A percentile compares a stretch with the other conserved stretches of the same genome.
phyloP scores from a whole-genome alignment of 2,113 vertebrate species.

The Rhinogobius similis region DNA sequence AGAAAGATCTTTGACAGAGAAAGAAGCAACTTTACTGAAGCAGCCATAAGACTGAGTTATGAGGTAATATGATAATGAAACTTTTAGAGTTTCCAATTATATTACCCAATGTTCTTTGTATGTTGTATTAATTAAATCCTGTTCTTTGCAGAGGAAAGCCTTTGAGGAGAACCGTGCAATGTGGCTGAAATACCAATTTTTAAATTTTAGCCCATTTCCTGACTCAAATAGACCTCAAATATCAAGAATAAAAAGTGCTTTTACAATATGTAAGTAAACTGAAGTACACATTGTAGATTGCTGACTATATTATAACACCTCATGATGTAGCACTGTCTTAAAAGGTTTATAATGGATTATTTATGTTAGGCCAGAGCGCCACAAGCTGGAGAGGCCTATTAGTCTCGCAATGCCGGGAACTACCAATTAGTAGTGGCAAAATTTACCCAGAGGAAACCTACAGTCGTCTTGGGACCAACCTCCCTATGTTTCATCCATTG shows the following conservation, averaged over 20 bases:
- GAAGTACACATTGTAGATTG: not conserved
- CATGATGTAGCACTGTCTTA: not conserved
- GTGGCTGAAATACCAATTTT: slow-evolving; percentile 96
- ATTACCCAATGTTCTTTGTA: not conserved
- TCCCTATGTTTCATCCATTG: no score
- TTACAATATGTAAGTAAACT: slow-evolving; percentile 83
- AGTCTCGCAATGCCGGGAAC: no score
- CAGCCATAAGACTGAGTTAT: slow-evolving; percentile 91
- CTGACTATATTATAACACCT: not conserved
- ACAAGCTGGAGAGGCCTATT: no score
- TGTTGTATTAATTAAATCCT: not conserved
- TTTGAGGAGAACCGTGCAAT: slow-evolving; percentile 93
- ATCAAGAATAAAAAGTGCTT: slow-evolving; percentile 83
- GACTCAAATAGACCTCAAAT: slow-evolving; percentile 82
- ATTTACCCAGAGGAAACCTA: no score
- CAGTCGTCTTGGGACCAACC: no score
- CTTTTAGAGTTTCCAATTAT: not conserved
- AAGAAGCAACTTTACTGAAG: slow-evolving; percentile 92
- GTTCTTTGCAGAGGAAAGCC: slow-evolving; percentile 82
- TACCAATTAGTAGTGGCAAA: no score
- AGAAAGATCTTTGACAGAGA: slow-evolving; percentile 93
- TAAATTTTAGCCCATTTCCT: slow-evolving; percentile 86
- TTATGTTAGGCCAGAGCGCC: no score
- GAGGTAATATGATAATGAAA: slow-evolving; percentile 79
- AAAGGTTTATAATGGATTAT: no score